These are phyloP conservation scores for Drosophila anomalata DNA, from an alignment of 2,888 invertebrate genomes.

Conservation along the genomic window DNA sequence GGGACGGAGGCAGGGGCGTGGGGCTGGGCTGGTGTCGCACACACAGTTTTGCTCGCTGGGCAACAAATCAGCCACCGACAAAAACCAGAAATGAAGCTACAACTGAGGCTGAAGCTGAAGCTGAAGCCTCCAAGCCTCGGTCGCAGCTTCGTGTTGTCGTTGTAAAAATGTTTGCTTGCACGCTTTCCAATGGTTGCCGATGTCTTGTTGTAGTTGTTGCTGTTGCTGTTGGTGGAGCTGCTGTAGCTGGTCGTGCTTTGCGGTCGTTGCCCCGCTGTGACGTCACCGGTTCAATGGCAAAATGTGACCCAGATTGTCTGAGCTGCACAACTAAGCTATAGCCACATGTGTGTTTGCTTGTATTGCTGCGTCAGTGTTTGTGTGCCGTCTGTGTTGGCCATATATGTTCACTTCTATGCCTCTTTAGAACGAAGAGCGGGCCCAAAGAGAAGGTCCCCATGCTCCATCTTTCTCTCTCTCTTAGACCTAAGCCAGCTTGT, in stretches of 20 bases:
- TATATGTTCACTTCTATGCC: conserved; percentile 27
- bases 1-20: conserved; percentile 12
- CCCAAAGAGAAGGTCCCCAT: conserved; percentile 20
- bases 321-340: conserved; percentile 80
- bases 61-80: conserved; percentile 73
- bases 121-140: conserved; percentile 60
- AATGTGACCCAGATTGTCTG: conserved; percentile 85
- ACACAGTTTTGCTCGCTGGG: conserved; percentile 60
- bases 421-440: conserved; percentile 68
- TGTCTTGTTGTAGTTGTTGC: conserved; percentile 56
- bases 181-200: conserved; percentile 76
- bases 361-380: conserved; percentile 11
- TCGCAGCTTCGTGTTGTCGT: conserved; percentile 64
- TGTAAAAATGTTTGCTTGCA: conserved; percentile 77
- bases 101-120: conserved; percentile 48
- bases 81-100: conserved; percentile 76
- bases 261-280: conserved; percentile 83
- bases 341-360: conserved; percentile 20
- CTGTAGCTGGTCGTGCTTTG: conserved; percentile 75
- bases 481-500: conserved; percentile 22
- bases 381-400: conserved; percentile 40
- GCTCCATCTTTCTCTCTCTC: not conserved
- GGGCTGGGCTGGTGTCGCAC: conserved; percentile 57
- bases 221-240: conserved; percentile 55
- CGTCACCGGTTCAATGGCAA: conserved; percentile 85